These are phyloP conservation scores for Cremastinae sp. DNA, from an alignment of 2,888 invertebrate genomes.

Conservation along the genomic window DNA sequence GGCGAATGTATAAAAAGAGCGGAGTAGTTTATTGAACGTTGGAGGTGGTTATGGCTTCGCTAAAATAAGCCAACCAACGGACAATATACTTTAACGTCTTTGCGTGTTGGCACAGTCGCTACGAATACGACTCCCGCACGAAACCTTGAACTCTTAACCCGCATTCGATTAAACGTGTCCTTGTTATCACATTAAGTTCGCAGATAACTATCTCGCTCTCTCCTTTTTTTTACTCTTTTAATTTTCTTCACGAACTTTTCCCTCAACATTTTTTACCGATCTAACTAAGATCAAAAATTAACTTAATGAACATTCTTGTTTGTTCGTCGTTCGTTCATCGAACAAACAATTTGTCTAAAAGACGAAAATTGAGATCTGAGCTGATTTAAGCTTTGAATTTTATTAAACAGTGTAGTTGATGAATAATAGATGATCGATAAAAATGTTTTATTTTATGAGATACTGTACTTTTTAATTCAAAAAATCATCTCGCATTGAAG, in stretches of 20 bases:
- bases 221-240: constrained; percentile 38
- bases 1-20: not conserved
- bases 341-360: too few relatives aligned
- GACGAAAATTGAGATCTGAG: too few relatives aligned
- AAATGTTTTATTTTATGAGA: too few relatives aligned
- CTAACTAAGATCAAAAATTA: constrained; percentile 10
- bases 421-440: too few relatives aligned
- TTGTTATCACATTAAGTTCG: constrained; percentile 54
- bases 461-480: too few relatives aligned
- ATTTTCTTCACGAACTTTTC: constrained; percentile 47
- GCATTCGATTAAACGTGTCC: constrained; percentile 64
- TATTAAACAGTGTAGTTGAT: too few relatives aligned
- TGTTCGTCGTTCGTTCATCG: too few relatives aligned
- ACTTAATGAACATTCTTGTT: constrained; percentile 20
- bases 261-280: constrained; percentile 24
- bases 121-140: constrained; percentile 37
- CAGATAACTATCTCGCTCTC: constrained; percentile 26
- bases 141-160: constrained; percentile 70
- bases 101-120: constrained; percentile 48
- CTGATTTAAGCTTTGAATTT: too few relatives aligned
- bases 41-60: constrained; percentile 7
- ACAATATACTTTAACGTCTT: constrained; percentile 50
- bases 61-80: constrained; percentile 31
- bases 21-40: constrained; percentile 4
- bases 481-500: too few relatives aligned